Evolutionary conservation across 2,888 invertebrate species (phyloP).

Genomic region (Phengaris arion): DNA sequence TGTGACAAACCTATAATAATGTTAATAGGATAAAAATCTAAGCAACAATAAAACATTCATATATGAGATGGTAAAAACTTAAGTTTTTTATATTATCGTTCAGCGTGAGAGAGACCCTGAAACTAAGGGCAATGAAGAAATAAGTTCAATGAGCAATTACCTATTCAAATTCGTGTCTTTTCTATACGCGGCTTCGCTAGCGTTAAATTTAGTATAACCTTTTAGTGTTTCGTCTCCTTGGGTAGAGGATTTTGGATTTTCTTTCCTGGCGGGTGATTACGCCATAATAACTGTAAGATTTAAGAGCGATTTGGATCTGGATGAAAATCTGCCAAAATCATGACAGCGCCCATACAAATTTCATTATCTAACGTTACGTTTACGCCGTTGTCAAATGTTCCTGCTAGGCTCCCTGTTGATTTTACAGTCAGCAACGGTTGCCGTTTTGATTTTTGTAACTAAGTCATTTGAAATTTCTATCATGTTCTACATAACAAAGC

Average conservation of each 20-base stretch:
- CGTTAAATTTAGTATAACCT: neutral
- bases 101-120: neutral
- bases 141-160: neutral
- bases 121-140: neutral
- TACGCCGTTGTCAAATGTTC: no score
- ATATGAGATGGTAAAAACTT: neutral
- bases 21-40: slow-evolving; percentile 7
- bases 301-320: no score
- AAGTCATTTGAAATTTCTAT: neutral
- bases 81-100: neutral
- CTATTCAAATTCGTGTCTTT: neutral
- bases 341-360: no score
- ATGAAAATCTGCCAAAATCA: no score
- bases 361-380: no score
- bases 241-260: no score
- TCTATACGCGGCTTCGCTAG: neutral
- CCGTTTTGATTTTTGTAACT: no score
- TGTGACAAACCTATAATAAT: neutral
- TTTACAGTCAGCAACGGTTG: neutral
- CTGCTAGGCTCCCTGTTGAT: no score
- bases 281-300: no score
- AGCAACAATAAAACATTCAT: neutral
- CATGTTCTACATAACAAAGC: neutral
- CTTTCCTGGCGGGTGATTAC: no score
- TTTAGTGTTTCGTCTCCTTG: no score